phyloP scores from a whole-genome alignment of 2,113 vertebrate genomes.

The Gobius niger region DNA sequence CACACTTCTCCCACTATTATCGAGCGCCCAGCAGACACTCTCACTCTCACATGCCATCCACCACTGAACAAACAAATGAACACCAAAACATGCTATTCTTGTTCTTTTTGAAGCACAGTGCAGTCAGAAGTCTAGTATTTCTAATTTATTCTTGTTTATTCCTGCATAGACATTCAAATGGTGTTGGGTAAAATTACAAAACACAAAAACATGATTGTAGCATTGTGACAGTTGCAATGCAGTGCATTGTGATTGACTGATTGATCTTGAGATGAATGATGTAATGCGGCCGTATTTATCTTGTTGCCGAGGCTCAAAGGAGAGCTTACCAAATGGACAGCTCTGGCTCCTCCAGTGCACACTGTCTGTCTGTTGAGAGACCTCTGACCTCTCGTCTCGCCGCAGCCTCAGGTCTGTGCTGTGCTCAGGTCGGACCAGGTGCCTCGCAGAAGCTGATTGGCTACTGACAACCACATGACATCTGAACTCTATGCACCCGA shows the following conservation, averaged over 20 bases:
- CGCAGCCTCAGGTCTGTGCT: slow-evolving; percentile 49
- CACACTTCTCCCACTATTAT: slow-evolving; percentile 24
- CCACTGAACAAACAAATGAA: slow-evolving; percentile 21
- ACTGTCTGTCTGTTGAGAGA: slow-evolving; percentile 61
- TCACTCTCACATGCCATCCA: slow-evolving; percentile 10
- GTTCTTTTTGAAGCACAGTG: slow-evolving; percentile 21
- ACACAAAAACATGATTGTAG: background rate
- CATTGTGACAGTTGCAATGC: no score
- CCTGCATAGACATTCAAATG: slow-evolving; percentile 17
- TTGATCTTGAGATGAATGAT: slow-evolving; percentile 5
- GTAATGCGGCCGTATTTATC: slow-evolving; percentile 33
- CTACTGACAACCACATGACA: slow-evolving; percentile 44
- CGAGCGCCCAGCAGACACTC: slow-evolving; percentile 30
- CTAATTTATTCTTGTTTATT: slow-evolving; percentile 3
- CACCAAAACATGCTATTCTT: slow-evolving; percentile 2
- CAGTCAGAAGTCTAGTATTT: slow-evolving; percentile 1
- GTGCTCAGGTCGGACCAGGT: slow-evolving; percentile 61
- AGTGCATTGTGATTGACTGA: background rate
- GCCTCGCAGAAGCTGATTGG: slow-evolving; percentile 53
- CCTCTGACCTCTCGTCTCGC: slow-evolving; percentile 65
- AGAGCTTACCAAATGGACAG: slow-evolving; percentile 56
- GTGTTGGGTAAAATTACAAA: background rate
- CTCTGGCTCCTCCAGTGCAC: slow-evolving; percentile 45
- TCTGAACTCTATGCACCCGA: slow-evolving; percentile 54
- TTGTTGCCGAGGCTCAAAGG: slow-evolving; percentile 36